Evolutionary conservation across 2,113 vertebrate species (phyloP).

Genomic region (Rhinopomastus cyanomelas): DNA sequence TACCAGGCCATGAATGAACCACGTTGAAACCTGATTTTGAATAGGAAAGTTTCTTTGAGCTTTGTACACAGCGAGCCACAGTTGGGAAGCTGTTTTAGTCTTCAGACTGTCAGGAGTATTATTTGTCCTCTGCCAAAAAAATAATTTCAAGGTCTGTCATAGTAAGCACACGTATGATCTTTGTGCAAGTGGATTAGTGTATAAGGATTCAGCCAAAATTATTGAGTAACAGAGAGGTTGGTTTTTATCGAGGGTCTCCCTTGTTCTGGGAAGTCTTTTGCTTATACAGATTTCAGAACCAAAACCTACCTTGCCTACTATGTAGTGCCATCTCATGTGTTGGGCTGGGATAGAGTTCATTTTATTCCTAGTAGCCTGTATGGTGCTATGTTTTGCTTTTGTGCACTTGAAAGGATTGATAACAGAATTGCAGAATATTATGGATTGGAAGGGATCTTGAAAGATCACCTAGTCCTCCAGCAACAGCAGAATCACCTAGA

Average conservation of each 20-base stretch:
- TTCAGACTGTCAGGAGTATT: neutral
- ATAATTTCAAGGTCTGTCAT: neutral
- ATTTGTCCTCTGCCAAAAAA: neutral
- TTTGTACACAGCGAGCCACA: neutral
- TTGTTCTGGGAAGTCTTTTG: neutral
- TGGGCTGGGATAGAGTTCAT: neutral
- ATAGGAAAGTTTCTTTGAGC: neutral
- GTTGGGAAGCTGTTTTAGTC: neutral
- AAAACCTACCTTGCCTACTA: neutral
- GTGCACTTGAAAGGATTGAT: neutral
- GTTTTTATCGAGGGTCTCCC: neutral
- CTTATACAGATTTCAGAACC: neutral
- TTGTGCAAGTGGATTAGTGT: neutral
- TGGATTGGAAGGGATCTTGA: too few species aligned
- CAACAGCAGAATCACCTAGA: too few species aligned
- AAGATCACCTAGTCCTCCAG: too few species aligned
- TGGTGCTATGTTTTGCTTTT: neutral
- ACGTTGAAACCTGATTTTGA: neutral
- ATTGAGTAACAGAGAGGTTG: neutral
- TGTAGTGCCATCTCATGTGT: fast-evolving
- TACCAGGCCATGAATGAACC: neutral
- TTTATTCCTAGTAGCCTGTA: neutral
- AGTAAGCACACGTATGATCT: neutral
- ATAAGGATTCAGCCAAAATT: neutral
- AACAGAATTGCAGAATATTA: too few species aligned